Evolutionary conservation across 2,113 vertebrate species (phyloP).

Genomic region (Pterocles orientalis): DNA sequence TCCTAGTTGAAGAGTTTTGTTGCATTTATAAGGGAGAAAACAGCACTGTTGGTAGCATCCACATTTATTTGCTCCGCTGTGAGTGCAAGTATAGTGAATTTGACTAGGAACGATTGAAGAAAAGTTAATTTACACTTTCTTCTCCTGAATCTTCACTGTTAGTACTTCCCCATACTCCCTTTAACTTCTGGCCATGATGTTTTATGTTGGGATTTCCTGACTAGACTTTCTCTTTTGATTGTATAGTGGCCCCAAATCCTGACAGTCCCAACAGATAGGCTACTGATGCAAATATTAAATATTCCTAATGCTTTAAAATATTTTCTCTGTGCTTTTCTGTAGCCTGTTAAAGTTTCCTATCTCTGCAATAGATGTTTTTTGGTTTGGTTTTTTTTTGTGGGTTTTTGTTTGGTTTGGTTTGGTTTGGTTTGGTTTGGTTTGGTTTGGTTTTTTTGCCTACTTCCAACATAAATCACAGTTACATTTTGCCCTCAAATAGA

Average conservation of each 20-base stretch:
- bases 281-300: not conserved
- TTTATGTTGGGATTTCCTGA: not conserved
- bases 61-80: not conserved
- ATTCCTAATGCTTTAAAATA: not conserved
- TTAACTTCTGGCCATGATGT: not conserved
- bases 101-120: not conserved
- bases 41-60: not conserved
- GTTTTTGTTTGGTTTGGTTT: no score
- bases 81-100: not conserved
- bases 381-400: no score
- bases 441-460: not conserved
- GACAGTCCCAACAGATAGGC: not conserved
- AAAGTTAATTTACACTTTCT: not conserved
- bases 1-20: not conserved
- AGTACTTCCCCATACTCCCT: not conserved
- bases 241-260: not conserved
- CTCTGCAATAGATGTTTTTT: not conserved
- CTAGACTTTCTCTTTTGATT: not conserved
- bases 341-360: not conserved
- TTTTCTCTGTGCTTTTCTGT: not conserved
- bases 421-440: no score
- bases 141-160: not conserved
- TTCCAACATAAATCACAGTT: not conserved
- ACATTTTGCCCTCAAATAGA: not conserved
- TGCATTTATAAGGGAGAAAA: not conserved